Base-by-base conservation (phyloP, 2,888 invertebrate genomes). In the Cephalotes varians region DNA sequence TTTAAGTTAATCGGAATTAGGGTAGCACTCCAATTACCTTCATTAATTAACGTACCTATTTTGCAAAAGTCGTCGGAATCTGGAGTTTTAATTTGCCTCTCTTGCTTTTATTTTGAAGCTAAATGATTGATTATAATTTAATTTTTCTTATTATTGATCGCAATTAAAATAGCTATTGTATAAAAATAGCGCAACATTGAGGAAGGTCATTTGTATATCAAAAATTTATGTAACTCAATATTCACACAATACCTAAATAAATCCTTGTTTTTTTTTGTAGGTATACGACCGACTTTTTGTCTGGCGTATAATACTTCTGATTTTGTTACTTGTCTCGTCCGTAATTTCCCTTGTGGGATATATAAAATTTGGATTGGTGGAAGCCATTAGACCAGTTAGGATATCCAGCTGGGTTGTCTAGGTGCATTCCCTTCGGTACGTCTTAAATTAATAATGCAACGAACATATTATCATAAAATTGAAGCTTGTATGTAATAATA, bases 261-360 rank as follows among this genome's bases (percentile, higher is more conserved):
- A 95, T 71, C 72, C 79, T 79, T 62, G 65, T 58, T 73, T 81
- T 77, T 73, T 58, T 76, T 95, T 95, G 65, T 93, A 96, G 96
- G 95, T 95, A 54, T 95, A 95, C 84, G 96, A 96, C 91, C 95
- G 95, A 84, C 92, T 95, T 40, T 95, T 95, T 86, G 92, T 96
- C 74, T 95, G 96, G 95, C 95, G 95, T 86, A 93, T 95, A 67
- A 89, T 95, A 51, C 93, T 96, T 18, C 88, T 96, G 18, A 91
- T 94, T 37, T 90, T 96, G 72, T 89, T 96, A 62, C 92, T 93
- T 51, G 84, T 95, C 58, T 95, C 95, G 65, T 92, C 95, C 12
- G 62, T 95, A n/a, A 87, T 95, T 67, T 95, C 95, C 81, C 92
- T 95, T 58, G 87, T 95, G 62, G 94, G 95, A 80, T 95, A 95